These are phyloP conservation scores for Trissolcus basalis DNA, from an alignment of 1,140 invertebrate species.

Conservation along the genomic window DNA sequence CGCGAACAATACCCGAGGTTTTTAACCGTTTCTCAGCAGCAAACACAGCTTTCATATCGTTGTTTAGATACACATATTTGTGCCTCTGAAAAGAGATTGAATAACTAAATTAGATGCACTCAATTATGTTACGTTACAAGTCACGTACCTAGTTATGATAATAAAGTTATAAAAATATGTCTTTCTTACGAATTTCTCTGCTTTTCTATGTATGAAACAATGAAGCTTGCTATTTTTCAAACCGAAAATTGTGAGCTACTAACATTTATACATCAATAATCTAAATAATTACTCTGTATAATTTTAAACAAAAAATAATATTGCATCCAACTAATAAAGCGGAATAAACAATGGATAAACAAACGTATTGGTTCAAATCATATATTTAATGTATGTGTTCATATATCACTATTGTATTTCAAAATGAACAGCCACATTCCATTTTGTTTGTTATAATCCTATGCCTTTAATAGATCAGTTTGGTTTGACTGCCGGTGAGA, in stretches of 20 bases:
- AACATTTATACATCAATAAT: too few species aligned
- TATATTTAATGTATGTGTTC: constrained; percentile 6
- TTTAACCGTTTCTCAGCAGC: constrained; percentile 45
- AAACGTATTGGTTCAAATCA: not conserved
- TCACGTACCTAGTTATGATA: not conserved
- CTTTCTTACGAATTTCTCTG: not conserved
- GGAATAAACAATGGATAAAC: constrained; percentile 12
- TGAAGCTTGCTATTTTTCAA: too few species aligned
- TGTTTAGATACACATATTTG: constrained; percentile 23
- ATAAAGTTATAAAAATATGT: not conserved
- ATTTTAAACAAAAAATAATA: too few species aligned
- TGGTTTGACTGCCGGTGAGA: constrained; percentile 1
- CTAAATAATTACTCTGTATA: too few species aligned
- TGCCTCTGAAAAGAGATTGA: constrained; percentile 8
- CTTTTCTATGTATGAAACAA: too few species aligned
- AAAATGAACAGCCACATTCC: constrained; percentile 23
- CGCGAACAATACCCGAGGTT: constrained; percentile 39
- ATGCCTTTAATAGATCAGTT: not conserved
- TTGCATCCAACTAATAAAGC: too few species aligned
- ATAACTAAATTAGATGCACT: constrained; percentile 17
- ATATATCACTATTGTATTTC: constrained; percentile 24
- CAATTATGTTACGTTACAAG: constrained; percentile 9
- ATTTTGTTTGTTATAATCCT: constrained; percentile 20
- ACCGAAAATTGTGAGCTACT: too few species aligned
- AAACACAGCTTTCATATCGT: constrained; percentile 8